These are phyloP conservation scores for Leptatherina wallacei DNA, from an alignment of 2,797 vertebrate genomes.

Conservation along the genomic window DNA sequence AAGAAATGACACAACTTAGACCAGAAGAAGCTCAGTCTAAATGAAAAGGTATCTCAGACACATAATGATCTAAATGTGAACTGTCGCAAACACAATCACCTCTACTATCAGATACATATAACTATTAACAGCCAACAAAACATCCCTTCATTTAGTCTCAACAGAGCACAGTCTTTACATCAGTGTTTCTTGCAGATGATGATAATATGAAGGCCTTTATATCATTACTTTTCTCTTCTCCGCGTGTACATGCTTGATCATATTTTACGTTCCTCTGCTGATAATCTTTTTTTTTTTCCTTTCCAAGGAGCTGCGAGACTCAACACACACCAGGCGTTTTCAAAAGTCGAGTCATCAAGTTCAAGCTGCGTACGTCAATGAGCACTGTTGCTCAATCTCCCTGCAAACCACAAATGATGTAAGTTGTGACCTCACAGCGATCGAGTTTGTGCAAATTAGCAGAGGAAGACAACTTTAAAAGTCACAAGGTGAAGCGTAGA, in stretches of 20 bases:
- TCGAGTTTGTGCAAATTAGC: slow-evolving; percentile 26
- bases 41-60: not conserved
- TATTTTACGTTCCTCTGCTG: slow-evolving; percentile 10
- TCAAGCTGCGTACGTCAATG: slow-evolving; percentile 68
- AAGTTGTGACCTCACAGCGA: slow-evolving; percentile 56
- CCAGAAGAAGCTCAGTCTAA: too few species aligned
- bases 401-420: slow-evolving; percentile 64
- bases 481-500: not conserved
- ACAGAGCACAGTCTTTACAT: not conserved
- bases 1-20: too few species aligned
- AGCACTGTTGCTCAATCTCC: slow-evolving; percentile 66
- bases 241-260: not conserved
- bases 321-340: slow-evolving; percentile 55
- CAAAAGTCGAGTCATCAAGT: slow-evolving; percentile 67
- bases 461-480: not conserved
- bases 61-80: too few species aligned
- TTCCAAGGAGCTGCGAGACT: slow-evolving; percentile 1
- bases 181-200: not conserved
- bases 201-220: not conserved
- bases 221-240: not conserved
- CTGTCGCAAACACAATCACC: too few species aligned
- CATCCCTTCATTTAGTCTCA: too few species aligned
- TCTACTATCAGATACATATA: too few species aligned
- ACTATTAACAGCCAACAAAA: too few species aligned
- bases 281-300: slow-evolving; percentile 16